Evolutionary conservation across 2,888 invertebrate species (phyloP), one percentile per base, ranked within the genome.

Genomic region (Xestia ashworthii): DNA sequence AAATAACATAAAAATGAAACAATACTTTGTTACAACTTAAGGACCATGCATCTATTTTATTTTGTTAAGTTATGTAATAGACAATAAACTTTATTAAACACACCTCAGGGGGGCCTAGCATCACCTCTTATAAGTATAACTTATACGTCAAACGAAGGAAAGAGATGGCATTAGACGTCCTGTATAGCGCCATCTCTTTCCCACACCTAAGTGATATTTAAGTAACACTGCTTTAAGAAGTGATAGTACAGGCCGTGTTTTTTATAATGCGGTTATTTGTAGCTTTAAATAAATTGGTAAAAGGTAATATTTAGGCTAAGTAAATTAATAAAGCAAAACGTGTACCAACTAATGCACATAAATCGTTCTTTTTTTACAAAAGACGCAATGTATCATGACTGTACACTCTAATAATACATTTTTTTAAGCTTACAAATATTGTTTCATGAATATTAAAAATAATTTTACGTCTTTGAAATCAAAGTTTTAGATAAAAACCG

Each of bases 311-410:
- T 85, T 74, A 84, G 19, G 75, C 81, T 88, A 80, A 88, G 50
- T 81, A 76, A 82, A 88, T 88, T 86, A 89, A 89, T 82, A 77
- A 88, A 89, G 87, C 87, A 81, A 78, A 75, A 72, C 22, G 89
- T 90, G 93, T 94, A 95, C 91, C 81, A 82, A 85, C 85, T 87
- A 88, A 92, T 92, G 92, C 85, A 91, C 94, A 93, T 91, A 86
- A 85, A 89, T 88, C 92, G 91, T 87, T 89, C 93, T 95, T 95
- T 95, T 92, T 87, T 86, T 76, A 82, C 86, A 95, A 96, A 95
- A 93, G 87, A 93, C 90, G 93, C 87, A 90, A 95, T 95, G 94
- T 89, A 82, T 81, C 93, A 94, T 88, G 78, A 60, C 11, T 85
- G 91, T 94, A 94, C 94, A 91, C 90, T 74, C 78, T 84, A 88